Evolutionary conservation across 2,888 invertebrate genomes (phyloP).

Genomic region (Auanema freiburgensis): DNA sequence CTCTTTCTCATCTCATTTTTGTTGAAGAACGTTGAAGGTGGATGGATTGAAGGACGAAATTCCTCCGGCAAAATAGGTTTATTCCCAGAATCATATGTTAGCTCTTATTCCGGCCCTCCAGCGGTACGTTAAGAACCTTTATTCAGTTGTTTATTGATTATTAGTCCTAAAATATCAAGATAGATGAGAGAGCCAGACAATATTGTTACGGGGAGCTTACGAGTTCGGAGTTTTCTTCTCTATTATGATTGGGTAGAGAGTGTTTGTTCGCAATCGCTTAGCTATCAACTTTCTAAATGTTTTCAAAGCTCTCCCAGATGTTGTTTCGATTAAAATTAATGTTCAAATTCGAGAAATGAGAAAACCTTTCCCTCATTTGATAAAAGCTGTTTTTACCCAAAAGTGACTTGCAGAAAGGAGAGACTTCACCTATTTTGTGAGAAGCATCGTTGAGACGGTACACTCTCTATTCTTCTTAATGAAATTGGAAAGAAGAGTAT

Average conservation of each 20-base stretch:
- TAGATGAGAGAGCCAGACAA: not conserved
- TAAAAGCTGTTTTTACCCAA: too few species aligned
- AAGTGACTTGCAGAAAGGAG: too few species aligned
- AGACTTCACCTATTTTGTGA: too few species aligned
- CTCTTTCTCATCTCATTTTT: slow-evolving; percentile 12
- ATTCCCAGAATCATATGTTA: slow-evolving; percentile 61
- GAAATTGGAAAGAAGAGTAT: too few species aligned
- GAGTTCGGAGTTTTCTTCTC: not conserved
- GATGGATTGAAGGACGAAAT: slow-evolving; percentile 63
- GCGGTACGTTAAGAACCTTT: slow-evolving; percentile 19
- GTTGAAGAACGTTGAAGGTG: slow-evolving; percentile 56
- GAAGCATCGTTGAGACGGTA: too few species aligned
- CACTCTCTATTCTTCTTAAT: too few species aligned
- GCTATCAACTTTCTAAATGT: too few species aligned
- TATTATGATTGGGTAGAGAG: not conserved
- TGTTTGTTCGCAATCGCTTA: not conserved
- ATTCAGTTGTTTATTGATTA: not conserved
- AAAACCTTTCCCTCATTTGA: too few species aligned
- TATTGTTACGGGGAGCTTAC: too few species aligned
- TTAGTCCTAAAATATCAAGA: slow-evolving; percentile 8
- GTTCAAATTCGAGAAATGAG: too few species aligned
- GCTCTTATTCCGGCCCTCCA: slow-evolving; percentile 24
- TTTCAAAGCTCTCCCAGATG: not conserved
- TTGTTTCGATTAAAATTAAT: not conserved
- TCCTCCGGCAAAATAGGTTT: slow-evolving; percentile 55